Evolutionary conservation across 2,113 vertebrate genomes (phyloP).

Genomic region (Myodes glareolus): DNA sequence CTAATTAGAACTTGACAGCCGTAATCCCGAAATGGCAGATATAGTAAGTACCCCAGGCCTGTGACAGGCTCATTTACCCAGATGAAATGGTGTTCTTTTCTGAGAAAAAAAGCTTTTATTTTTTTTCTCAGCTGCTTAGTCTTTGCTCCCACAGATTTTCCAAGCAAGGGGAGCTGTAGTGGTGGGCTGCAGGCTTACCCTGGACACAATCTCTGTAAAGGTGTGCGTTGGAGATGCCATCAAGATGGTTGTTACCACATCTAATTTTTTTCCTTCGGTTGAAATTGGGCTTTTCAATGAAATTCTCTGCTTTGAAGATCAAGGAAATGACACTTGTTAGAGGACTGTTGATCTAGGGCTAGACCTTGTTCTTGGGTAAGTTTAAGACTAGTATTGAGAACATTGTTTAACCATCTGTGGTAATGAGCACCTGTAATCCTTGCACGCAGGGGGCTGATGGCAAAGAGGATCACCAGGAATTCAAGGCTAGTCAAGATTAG

Average conservation of each 20-base stretch:
- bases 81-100: constrained; percentile 71
- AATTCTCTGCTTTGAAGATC: background rate
- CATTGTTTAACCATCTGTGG: background rate
- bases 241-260: background rate
- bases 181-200: background rate
- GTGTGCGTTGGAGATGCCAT: background rate
- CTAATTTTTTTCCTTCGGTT: background rate
- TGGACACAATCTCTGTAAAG: background rate
- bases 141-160: constrained; percentile 43
- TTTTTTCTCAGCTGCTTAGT: constrained; percentile 22
- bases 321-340: constrained; percentile 26
- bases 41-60: constrained; percentile 71
- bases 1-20: constrained; percentile 79
- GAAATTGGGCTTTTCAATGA: constrained; percentile 45
- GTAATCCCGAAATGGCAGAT: constrained; percentile 75
- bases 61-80: constrained; percentile 66
- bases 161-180: background rate
- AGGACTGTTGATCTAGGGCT: constrained; percentile 41
- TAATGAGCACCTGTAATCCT: background rate
- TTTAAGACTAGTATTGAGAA: constrained; percentile 38
- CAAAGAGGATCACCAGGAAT: background rate
- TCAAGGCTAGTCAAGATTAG: background rate
- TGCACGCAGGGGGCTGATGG: background rate
- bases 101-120: constrained; percentile 53
- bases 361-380: background rate